phyloP scores from a whole-genome alignment of 2,113 vertebrate species.

The Rhea americana region DNA sequence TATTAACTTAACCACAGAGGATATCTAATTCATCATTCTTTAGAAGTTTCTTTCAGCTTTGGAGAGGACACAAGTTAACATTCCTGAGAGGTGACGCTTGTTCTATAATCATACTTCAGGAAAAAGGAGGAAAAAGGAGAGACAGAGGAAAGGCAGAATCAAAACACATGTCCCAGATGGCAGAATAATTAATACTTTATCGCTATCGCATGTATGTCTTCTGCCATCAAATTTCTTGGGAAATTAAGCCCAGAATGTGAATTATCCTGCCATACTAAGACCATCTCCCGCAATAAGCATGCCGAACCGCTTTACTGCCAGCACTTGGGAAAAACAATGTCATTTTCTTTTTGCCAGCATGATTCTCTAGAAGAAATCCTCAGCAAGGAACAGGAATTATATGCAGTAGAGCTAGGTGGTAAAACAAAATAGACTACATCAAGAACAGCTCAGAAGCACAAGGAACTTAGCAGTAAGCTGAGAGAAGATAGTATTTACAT shows the following conservation, averaged over 20 bases:
- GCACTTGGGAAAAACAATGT: background rate
- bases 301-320: background rate
- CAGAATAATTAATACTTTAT: background rate
- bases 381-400: background rate
- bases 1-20: background rate
- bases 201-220: background rate
- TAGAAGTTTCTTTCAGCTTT: background rate
- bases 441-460: background rate
- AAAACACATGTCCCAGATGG: background rate
- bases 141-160: background rate
- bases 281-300: background rate
- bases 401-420: background rate
- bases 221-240: background rate
- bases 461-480: background rate
- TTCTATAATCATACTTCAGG: background rate
- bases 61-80: background rate
- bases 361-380: background rate
- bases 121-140: accelerated
- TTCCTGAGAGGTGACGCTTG: background rate
- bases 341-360: background rate
- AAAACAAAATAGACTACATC: background rate
- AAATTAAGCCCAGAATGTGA: background rate
- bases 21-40: background rate
- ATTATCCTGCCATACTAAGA: conserved; percentile 7
- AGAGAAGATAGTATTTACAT: background rate